Evolutionary conservation across 2,888 invertebrate genomes (phyloP).

Genomic region (Nomada fucata): DNA sequence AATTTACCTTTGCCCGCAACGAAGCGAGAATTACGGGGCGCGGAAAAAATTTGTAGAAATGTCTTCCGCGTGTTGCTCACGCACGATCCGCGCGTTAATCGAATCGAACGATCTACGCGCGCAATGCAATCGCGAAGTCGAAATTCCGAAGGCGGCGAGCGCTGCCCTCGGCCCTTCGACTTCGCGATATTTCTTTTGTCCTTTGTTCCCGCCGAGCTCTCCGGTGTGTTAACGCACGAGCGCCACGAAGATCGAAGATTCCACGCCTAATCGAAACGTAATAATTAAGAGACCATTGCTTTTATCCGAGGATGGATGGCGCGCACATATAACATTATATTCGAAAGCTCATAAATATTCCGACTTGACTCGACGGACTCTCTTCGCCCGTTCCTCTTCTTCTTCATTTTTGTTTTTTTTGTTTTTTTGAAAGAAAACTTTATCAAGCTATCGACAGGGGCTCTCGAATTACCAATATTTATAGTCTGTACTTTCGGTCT

Average conservation of each 20-base stretch:
- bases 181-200: slow-evolving; percentile 54
- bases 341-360: slow-evolving; percentile 13
- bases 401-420: slow-evolving; percentile 9
- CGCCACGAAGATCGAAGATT: slow-evolving; percentile 62
- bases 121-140: slow-evolving; percentile 60
- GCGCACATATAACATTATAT: neutral
- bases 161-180: slow-evolving; percentile 40
- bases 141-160: slow-evolving; percentile 53
- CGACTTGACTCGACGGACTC: neutral
- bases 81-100: slow-evolving; percentile 57
- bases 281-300: slow-evolving; percentile 72
- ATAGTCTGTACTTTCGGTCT: too few species aligned
- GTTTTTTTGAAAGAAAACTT: neutral
- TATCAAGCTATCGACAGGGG: neutral
- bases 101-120: slow-evolving; percentile 59
- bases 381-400: neutral
- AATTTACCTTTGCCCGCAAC: slow-evolving; percentile 7
- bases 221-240: slow-evolving; percentile 29
- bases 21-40: slow-evolving; percentile 40
- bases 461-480: neutral
- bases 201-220: slow-evolving; percentile 58
- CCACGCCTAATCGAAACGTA: slow-evolving; percentile 76
- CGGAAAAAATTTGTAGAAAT: slow-evolving; percentile 56
- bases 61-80: slow-evolving; percentile 61
- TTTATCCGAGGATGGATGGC: neutral